These are phyloP conservation scores for Megalops cyprinoides DNA, from an alignment of 2,797 vertebrate genomes.

Conservation along the genomic window DNA sequence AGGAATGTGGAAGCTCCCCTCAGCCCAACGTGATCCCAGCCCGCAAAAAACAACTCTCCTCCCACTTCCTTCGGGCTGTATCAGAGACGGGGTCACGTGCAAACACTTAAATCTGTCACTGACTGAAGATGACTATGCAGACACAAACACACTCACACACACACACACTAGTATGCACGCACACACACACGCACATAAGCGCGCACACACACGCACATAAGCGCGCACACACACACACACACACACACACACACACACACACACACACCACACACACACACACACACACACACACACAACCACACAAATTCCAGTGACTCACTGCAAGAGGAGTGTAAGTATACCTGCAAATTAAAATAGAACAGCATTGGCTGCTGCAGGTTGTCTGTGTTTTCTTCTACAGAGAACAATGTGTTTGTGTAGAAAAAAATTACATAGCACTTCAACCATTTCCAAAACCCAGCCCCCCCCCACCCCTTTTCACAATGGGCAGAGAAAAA, in stretches of 20 bases:
- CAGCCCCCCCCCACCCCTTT: slow-evolving; percentile 50
- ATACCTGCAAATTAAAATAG: slow-evolving; percentile 63
- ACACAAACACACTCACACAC: slow-evolving; percentile 53
- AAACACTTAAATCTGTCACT: slow-evolving; percentile 32
- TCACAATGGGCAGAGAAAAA: slow-evolving; percentile 56
- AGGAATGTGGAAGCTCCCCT: slow-evolving; percentile 45
- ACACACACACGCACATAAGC: slow-evolving; percentile 21
- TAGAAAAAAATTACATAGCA: slow-evolving; percentile 55
- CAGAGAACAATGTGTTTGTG: slow-evolving; percentile 62
- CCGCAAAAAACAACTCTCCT: slow-evolving; percentile 51
- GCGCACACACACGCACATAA: slow-evolving; percentile 32
- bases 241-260: slow-evolving; percentile 2
- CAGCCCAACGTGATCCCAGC: slow-evolving; percentile 50
- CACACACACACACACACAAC: slow-evolving; percentile 14
- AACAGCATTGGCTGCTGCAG: slow-evolving; percentile 48
- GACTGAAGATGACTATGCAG: not conserved
- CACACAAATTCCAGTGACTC: slow-evolving; percentile 46
- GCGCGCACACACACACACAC: not conserved
- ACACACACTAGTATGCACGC: slow-evolving; percentile 52
- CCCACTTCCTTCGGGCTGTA: slow-evolving; percentile 57
- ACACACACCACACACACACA: too few species aligned
- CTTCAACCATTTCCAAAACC: slow-evolving; percentile 45
- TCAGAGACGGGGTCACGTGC: slow-evolving; percentile 29
- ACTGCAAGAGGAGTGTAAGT: slow-evolving; percentile 46
- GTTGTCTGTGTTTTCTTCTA: slow-evolving; percentile 60